Evolutionary conservation across 2,113 vertebrate species (phyloP).

Genomic region (Acanthisitta chloris): DNA sequence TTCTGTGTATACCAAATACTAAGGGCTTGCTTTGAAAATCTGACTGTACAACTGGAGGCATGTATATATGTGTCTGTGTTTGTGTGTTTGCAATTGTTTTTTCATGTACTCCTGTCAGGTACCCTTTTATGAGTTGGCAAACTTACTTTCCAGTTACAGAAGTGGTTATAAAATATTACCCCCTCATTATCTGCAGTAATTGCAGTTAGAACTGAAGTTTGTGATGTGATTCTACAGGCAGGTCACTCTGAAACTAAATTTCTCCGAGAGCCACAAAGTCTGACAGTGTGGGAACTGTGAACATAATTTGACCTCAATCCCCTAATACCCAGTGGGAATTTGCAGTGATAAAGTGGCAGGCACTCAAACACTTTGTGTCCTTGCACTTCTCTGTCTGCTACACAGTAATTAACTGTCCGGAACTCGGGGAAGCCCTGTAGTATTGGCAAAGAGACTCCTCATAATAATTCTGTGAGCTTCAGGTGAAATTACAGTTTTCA

Average conservation of each 20-base stretch:
- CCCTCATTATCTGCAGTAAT: neutral
- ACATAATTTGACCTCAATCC: neutral
- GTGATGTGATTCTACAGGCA: neutral
- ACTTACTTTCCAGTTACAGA: neutral
- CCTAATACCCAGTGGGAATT: neutral
- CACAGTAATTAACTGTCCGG: neutral
- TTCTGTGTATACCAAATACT: accelerated
- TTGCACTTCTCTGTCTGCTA: neutral
- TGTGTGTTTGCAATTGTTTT: neutral
- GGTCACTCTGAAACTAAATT: neutral
- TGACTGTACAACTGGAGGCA: neutral
- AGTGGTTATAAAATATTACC: neutral
- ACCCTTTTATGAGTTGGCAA: neutral
- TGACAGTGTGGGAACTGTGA: neutral
- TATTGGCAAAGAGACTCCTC: neutral
- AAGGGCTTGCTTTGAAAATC: neutral
- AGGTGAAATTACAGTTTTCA: neutral
- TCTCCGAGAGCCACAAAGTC: neutral
- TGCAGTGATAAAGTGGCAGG: neutral
- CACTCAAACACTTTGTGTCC: neutral
- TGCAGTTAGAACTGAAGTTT: neutral
- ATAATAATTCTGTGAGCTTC: neutral
- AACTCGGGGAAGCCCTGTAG: neutral
- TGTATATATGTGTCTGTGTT: neutral
- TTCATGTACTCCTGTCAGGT: neutral